phyloP scores from a whole-genome alignment of 64 coral and sea anemone genomes.

The Orbicella faveolata region DNA sequence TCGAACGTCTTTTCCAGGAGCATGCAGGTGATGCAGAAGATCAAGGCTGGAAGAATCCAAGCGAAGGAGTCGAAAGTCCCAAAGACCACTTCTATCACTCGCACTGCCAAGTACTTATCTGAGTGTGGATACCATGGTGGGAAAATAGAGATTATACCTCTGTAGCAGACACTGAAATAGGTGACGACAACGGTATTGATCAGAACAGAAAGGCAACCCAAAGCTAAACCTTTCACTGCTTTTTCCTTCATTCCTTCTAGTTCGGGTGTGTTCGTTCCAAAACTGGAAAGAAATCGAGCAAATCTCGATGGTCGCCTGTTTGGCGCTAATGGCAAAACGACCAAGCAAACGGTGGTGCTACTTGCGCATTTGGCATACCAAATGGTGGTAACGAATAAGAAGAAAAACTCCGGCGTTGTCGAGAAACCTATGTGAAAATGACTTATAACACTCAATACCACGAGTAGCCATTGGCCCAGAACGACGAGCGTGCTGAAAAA shows the following conservation, averaged over 20 bases:
- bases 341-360: background rate
- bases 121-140: background rate
- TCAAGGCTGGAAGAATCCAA: background rate
- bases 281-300: background rate
- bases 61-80: background rate
- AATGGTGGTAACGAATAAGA: background rate
- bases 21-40: background rate
- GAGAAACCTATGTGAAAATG: background rate
- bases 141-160: background rate
- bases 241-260: background rate
- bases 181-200: background rate
- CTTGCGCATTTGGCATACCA: slow-evolving; percentile 1
- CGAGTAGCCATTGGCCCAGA: background rate
- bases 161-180: background rate
- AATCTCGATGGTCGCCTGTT: background rate
- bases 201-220: background rate
- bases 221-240: background rate
- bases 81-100: background rate
- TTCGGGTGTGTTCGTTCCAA: background rate
- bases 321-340: background rate
- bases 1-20: background rate
- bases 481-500: background rate
- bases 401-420: background rate
- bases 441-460: slow-evolving; percentile 1
- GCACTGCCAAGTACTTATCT: background rate